phyloP scores from a whole-genome alignment of 2,888 invertebrate species.

The Erebia ligea region DNA sequence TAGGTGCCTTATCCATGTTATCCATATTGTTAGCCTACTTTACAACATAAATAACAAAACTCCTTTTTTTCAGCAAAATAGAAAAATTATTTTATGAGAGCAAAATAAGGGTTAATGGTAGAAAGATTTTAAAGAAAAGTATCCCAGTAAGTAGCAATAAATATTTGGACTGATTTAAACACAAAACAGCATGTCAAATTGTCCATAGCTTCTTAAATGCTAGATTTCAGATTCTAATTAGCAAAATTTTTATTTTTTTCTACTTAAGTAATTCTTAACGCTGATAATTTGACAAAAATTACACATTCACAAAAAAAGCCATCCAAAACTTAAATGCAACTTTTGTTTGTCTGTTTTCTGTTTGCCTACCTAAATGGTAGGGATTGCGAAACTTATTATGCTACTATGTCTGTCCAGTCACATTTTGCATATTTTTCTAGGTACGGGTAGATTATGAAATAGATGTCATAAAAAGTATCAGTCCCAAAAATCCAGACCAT shows the following conservation, averaged over 20 bases:
- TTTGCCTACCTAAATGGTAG: too few relatives aligned
- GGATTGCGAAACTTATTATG: too few relatives aligned
- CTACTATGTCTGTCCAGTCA: neutral
- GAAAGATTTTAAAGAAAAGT: slow-evolving; percentile 90
- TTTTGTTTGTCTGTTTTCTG: too few relatives aligned
- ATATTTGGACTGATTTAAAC: neutral
- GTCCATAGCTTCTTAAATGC: too few relatives aligned
- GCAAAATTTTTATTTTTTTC: too few relatives aligned
- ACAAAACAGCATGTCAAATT: too few relatives aligned
- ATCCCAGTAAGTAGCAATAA: slow-evolving; percentile 78
- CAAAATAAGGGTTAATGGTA: slow-evolving; percentile 90
- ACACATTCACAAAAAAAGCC: too few relatives aligned
- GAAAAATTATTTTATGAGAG: slow-evolving; percentile 92
- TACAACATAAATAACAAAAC: neutral
- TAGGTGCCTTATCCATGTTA: too few relatives aligned
- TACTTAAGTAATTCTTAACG: too few relatives aligned
- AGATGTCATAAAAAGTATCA: slow-evolving; percentile 88
- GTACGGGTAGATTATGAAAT: slow-evolving; percentile 88
- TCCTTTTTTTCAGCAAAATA: slow-evolving; percentile 85
- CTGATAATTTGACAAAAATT: too few relatives aligned
- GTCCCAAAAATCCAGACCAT: slow-evolving; percentile 86
- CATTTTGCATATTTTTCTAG: slow-evolving; percentile 62
- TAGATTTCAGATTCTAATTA: too few relatives aligned
- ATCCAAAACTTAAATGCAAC: too few relatives aligned
- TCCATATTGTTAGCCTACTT: neutral